Evolutionary conservation across 2,113 vertebrate species (phyloP).

Genomic region (Strix uralensis): DNA sequence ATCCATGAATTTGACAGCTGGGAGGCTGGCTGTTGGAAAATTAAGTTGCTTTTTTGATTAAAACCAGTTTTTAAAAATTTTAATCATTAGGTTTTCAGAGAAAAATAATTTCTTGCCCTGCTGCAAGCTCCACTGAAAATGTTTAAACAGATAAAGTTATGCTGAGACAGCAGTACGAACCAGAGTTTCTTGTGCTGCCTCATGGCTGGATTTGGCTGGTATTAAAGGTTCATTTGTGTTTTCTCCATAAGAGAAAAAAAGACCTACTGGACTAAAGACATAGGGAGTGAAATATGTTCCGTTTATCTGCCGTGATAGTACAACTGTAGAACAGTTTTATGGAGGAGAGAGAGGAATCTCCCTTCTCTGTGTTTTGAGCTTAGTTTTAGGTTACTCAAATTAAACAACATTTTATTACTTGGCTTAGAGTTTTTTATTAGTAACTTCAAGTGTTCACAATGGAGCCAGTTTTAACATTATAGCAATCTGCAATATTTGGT

Average conservation of each 20-base stretch:
- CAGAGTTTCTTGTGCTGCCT: neutral
- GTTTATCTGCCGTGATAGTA: neutral
- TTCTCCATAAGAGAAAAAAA: neutral
- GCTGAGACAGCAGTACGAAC: neutral
- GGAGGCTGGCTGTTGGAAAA: neutral
- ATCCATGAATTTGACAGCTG: neutral
- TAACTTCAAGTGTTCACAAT: neutral
- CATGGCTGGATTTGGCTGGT: neutral
- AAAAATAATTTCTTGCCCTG: neutral
- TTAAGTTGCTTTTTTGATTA: neutral
- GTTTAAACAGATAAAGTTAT: neutral
- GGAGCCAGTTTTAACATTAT: neutral
- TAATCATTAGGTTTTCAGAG: neutral
- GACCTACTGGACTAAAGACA: neutral
- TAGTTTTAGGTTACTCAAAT: neutral
- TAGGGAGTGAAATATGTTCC: neutral
- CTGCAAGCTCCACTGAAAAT: neutral
- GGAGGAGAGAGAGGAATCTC: neutral
- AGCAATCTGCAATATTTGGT: neutral
- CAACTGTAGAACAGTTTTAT: neutral
- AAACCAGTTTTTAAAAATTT: neutral
- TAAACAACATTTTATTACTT: conserved; percentile 37
- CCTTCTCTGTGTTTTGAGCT: neutral
- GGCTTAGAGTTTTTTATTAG: conserved; percentile 33
- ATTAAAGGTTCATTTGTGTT: neutral